Conservation (phyloP, 2,888 invertebrate genomes). For the Drosophila mayaguana region DNA sequence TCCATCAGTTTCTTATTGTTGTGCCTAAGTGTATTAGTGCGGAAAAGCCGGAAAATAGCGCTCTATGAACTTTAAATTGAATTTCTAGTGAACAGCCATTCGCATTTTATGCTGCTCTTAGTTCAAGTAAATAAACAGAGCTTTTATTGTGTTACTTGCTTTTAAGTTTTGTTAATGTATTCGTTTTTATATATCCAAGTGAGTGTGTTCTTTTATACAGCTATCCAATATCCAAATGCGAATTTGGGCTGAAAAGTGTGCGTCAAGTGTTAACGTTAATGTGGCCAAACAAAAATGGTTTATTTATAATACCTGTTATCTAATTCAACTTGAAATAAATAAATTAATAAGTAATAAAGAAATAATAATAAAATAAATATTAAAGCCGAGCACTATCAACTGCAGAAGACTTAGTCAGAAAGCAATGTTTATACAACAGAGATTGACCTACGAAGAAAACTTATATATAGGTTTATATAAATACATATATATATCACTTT, state of each 20-base stretch:
- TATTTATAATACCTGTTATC: not conserved
- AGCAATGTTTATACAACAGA: not conserved
- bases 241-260: not conserved
- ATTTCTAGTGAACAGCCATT: not conserved
- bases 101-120: not conserved
- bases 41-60: not conserved
- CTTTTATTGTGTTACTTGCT: not conserved
- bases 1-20: slow-evolving; percentile 37
- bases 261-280: not conserved
- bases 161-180: not conserved
- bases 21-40: not conserved
- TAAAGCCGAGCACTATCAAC: not conserved
- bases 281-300: not conserved
- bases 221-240: not conserved
- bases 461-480: too few species aligned
- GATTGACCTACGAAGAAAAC: not conserved
- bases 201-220: not conserved
- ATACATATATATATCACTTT: not conserved
- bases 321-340: not conserved
- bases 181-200: not conserved
- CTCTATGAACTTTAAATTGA: slow-evolving; percentile 5
- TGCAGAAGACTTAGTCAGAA: not conserved
- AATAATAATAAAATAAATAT: not conserved
- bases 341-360: too few species aligned
- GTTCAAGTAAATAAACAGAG: slow-evolving; percentile 2